Percentiles rank a stretch among this genome's conserved stretches.
phyloP scores from a whole-genome alignment of 2,113 vertebrate genomes.

The zebrafish (Danio rerio) region DNA sequence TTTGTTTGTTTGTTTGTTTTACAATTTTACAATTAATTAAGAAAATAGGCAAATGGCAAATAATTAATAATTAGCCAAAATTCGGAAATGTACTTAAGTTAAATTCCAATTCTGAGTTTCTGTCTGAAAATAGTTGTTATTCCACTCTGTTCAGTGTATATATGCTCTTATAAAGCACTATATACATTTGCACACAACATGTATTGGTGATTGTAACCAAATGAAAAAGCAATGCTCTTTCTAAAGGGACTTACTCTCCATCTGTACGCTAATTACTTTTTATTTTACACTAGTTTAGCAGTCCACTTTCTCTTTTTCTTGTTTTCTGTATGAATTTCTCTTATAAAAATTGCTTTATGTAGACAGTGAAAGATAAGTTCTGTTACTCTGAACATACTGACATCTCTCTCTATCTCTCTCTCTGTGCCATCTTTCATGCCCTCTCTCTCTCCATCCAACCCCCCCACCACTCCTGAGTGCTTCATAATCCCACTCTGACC shows the following conservation, averaged over 20 bases:
- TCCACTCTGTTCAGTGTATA: too few species aligned
- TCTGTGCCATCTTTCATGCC: slow-evolving; percentile 10
- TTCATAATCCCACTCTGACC: slow-evolving; percentile 73
- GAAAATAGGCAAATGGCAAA: too few species aligned
- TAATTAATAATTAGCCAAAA: too few species aligned
- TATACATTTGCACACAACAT: too few species aligned
- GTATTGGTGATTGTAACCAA: too few species aligned
- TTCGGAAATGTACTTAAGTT: too few species aligned
- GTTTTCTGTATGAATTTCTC: neutral
- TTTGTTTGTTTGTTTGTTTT: too few species aligned
- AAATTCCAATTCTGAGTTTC: too few species aligned
- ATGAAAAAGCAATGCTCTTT: neutral
- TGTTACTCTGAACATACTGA: neutral
- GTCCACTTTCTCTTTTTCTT: neutral
- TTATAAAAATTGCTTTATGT: neutral
- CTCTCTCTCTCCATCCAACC: slow-evolving; percentile 12
- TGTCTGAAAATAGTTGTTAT: too few species aligned
- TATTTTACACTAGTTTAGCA: neutral
- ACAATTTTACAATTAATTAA: too few species aligned
- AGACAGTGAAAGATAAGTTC: neutral
- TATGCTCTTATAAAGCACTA: too few species aligned
- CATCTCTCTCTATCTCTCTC: neutral
- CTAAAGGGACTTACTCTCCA: neutral
- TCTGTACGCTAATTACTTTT: neutral
- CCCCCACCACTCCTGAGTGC: slow-evolving; percentile 44